Conservation (phyloP, 2,797 vertebrate species). For the Parauchenoglanis punctatus region DNA sequence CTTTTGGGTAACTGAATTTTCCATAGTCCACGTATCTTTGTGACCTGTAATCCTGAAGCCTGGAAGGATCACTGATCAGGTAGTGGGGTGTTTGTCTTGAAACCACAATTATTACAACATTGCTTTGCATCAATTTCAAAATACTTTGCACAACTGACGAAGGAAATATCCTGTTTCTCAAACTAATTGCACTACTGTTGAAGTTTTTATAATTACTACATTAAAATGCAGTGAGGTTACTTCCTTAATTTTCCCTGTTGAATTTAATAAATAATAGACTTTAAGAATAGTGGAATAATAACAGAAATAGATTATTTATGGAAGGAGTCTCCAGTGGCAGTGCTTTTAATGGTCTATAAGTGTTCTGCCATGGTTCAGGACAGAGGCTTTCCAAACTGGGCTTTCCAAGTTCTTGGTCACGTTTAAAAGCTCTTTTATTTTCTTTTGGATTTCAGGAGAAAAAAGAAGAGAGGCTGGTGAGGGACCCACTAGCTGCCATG, state of each 20-base stretch:
- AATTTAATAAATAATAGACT: too few relatives aligned
- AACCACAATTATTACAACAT: background rate
- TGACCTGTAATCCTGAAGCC: background rate
- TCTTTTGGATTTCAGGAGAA: background rate
- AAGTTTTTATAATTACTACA: background rate
- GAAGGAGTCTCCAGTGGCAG: background rate
- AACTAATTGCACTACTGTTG: background rate
- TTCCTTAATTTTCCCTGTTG: background rate
- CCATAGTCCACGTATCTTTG: constrained; percentile 7
- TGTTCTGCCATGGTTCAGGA: background rate
- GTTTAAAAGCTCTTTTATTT: background rate
- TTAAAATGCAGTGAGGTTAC: background rate
- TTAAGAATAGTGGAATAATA: background rate
- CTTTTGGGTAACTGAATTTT: background rate
- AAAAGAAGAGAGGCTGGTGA: background rate
- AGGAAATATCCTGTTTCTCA: constrained; percentile 24
- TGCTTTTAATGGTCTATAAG: background rate
- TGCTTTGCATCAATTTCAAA: background rate
- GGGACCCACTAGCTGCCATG: background rate
- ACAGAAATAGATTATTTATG: background rate
- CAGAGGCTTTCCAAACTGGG: background rate
- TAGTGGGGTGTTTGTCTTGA: background rate
- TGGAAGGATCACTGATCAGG: background rate
- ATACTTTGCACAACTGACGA: background rate
- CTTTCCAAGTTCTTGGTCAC: background rate